These are phyloP conservation scores for Leucosticte australis DNA, from an alignment of 2,113 vertebrate species.

Conservation along the genomic window DNA sequence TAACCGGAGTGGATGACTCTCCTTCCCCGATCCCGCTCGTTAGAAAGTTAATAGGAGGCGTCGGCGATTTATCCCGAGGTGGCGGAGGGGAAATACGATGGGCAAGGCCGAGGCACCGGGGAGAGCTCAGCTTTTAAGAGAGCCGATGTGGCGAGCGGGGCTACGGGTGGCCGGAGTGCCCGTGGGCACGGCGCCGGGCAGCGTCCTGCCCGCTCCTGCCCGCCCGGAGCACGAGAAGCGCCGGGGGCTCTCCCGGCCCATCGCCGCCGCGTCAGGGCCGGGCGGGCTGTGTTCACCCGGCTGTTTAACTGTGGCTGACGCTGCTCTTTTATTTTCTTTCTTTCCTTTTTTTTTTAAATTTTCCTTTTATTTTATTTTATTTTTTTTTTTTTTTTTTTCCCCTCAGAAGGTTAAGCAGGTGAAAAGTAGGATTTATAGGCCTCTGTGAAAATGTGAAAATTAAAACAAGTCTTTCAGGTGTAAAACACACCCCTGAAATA, in stretches of 20 bases:
- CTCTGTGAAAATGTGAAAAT: slow-evolving; percentile 24
- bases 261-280: background rate
- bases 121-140: background rate
- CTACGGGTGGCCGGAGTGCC: background rate
- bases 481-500: background rate
- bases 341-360: accelerated
- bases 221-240: background rate
- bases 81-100: background rate
- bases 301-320: background rate
- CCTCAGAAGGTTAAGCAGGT: background rate
- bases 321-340: accelerated
- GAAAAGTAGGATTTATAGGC: slow-evolving; percentile 29
- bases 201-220: background rate
- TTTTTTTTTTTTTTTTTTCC: no score
- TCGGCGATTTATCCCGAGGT: background rate
- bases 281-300: background rate
- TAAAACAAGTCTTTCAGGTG: slow-evolving; percentile 27
- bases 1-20: background rate
- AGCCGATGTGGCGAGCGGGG: background rate
- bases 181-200: background rate
- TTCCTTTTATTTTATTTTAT: accelerated
- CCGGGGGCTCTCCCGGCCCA: background rate
- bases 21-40: background rate
- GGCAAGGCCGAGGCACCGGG: background rate
- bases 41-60: background rate